These are phyloP conservation scores for Nerophis ophidion DNA, from an alignment of 2,113 vertebrate genomes.

Conservation along the genomic window DNA sequence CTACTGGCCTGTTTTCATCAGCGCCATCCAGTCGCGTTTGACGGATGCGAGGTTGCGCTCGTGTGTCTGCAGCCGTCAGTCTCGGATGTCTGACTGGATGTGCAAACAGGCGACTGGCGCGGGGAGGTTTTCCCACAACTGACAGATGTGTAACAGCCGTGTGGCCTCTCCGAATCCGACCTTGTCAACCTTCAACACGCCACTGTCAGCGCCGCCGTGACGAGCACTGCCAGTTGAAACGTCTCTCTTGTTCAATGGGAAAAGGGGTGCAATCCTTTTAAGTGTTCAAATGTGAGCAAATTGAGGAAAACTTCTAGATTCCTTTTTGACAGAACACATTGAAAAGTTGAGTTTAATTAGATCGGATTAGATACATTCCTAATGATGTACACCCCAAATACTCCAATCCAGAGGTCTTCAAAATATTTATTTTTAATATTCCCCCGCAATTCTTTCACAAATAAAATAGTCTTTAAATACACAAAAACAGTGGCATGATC, in stretches of 20 bases:
- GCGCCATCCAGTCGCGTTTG: conserved; percentile 36
- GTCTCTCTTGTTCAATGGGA: conserved; percentile 30
- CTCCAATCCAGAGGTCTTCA: no score
- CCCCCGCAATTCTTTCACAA: no score
- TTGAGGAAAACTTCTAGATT: not conserved
- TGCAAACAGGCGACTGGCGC: conserved; percentile 32
- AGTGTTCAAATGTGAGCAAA: conserved; percentile 20
- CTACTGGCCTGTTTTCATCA: conserved; percentile 42
- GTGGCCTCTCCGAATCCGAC: conserved; percentile 42
- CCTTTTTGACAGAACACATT: not conserved
- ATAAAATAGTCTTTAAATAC: no score
- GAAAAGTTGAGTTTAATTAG: not conserved
- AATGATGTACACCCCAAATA: no score
- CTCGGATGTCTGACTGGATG: conserved; percentile 59
- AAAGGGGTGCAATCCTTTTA: conserved; percentile 24
- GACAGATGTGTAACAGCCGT: conserved; percentile 60
- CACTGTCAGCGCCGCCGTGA: conserved; percentile 52
- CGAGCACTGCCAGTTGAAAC: conserved; percentile 36
- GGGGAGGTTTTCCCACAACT: conserved; percentile 54
- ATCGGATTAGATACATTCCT: not conserved
- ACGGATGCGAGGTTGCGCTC: conserved; percentile 58
- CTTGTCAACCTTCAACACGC: conserved; percentile 54
- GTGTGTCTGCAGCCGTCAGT: conserved; percentile 55
- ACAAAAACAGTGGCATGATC: no score
- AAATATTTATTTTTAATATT: no score